Evolutionary conservation across 2,888 invertebrate species (phyloP).

Genomic region (Pterostichus niger): DNA sequence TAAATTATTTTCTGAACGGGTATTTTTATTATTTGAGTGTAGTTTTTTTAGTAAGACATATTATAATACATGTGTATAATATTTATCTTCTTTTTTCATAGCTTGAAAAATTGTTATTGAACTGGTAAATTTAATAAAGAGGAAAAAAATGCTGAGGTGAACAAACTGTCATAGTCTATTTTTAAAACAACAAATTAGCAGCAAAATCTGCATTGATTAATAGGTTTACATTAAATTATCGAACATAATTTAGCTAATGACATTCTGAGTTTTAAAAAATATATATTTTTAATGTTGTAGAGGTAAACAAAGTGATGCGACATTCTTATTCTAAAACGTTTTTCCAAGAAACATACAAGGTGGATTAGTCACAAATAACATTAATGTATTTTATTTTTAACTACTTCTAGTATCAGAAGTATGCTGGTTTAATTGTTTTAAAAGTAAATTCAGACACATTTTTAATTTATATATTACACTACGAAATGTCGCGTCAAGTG

Average conservation of each 20-base stretch:
- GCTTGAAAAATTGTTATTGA: background rate
- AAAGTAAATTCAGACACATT: too few species aligned
- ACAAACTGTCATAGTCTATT: conserved; percentile 1
- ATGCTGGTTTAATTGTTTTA: too few species aligned
- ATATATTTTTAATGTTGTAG: background rate
- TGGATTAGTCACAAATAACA: too few species aligned
- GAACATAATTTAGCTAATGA: conserved; percentile 32
- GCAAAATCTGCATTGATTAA: conserved; percentile 6
- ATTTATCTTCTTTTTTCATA: conserved; percentile 31
- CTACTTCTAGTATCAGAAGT: too few species aligned
- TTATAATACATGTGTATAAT: conserved; percentile 12
- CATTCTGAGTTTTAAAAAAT: conserved; percentile 4
- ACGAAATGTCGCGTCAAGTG: too few species aligned
- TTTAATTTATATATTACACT: too few species aligned
- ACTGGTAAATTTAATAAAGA: background rate
- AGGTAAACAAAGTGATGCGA: too few species aligned
- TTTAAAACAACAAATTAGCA: conserved; percentile 16
- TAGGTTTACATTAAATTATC: conserved; percentile 23
- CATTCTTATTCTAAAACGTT: background rate
- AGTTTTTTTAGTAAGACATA: conserved; percentile 21
- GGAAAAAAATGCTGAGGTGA: conserved; percentile 6
- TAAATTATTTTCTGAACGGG: conserved; percentile 36
- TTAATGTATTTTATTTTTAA: too few species aligned
- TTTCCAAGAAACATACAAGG: too few species aligned
- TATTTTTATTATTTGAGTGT: conserved; percentile 9